phyloP scores from a whole-genome alignment of 2,113 vertebrate species.

The Misgurnus anguillicaudatus region DNA sequence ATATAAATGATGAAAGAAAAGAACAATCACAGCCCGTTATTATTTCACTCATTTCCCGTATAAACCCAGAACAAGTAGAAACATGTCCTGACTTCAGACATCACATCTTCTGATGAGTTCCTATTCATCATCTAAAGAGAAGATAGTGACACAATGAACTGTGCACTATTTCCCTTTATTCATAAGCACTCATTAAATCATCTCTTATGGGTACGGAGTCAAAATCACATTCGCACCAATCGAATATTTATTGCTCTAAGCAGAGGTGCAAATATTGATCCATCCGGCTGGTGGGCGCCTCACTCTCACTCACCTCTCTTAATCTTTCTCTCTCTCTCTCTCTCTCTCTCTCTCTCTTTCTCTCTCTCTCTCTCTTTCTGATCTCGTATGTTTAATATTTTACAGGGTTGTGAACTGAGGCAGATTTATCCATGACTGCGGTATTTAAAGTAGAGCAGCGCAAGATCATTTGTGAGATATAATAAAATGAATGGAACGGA shows the following conservation, averaged over 20 bases:
- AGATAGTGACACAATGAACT: not conserved
- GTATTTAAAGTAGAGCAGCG: not conserved
- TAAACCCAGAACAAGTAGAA: constrained; percentile 4
- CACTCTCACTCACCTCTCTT: not conserved
- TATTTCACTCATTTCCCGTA: not conserved
- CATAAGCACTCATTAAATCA: constrained; percentile 33
- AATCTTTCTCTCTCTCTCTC: too few relatives aligned
- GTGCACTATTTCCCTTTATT: not conserved
- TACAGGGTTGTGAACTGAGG: constrained; percentile 1
- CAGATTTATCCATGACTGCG: not conserved
- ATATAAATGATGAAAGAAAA: constrained; percentile 16
- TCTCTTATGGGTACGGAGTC: not conserved
- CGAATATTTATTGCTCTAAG: constrained; percentile 25
- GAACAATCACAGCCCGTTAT: not conserved
- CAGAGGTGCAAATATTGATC: constrained; percentile 29
- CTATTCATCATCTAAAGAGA: not conserved
- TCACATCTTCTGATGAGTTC: not conserved
- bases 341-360: constrained; percentile 1
- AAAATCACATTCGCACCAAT: constrained; percentile 13
- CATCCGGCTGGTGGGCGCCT: not conserved
- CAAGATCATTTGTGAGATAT: not conserved
- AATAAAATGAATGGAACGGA: not conserved
- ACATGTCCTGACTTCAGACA: constrained; percentile 1
- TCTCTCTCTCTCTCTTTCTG: not conserved
- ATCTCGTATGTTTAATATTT: constrained; percentile 19